These are phyloP conservation scores for Pipa parva DNA, from an alignment of 2,113 vertebrate species.

Conservation along the genomic window DNA sequence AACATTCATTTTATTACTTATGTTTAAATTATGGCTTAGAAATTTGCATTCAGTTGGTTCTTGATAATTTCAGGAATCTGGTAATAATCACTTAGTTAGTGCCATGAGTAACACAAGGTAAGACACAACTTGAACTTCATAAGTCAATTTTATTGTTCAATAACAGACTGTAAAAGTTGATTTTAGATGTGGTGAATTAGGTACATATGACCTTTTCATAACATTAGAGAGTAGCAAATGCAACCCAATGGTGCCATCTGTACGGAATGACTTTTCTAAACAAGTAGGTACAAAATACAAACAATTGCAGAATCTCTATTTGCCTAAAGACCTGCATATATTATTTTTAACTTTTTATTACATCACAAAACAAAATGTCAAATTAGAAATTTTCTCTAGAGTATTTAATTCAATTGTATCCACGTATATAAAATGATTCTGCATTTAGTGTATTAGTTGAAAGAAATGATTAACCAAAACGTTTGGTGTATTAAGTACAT, in stretches of 20 bases:
- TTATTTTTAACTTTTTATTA: neutral
- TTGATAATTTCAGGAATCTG: constrained; percentile 35
- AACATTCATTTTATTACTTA: constrained; percentile 22
- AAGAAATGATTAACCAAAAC: too few relatives aligned
- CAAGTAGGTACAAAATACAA: neutral
- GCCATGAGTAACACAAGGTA: constrained; percentile 10
- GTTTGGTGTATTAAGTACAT: too few relatives aligned
- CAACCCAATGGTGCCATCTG: constrained; percentile 11
- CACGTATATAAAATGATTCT: neutral
- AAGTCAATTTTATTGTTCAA: constrained; percentile 40
- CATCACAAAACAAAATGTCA: neutral
- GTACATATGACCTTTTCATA: constrained; percentile 36
- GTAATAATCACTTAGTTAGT: constrained; percentile 30
- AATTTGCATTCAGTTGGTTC: neutral
- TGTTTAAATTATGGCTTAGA: neutral
- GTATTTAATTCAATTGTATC: neutral
- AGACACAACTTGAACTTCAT: constrained; percentile 25
- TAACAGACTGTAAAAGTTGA: constrained; percentile 35
- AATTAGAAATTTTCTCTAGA: neutral
- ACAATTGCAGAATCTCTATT: neutral
- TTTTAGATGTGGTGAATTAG: constrained; percentile 24
- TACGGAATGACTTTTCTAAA: constrained; percentile 13
- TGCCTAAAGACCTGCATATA: constrained; percentile 1
- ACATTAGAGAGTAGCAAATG: neutral
- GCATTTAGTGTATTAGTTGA: neutral